Conservation (phyloP, 2,797 vertebrate genomes). For the Glossophaga mutica region DNA sequence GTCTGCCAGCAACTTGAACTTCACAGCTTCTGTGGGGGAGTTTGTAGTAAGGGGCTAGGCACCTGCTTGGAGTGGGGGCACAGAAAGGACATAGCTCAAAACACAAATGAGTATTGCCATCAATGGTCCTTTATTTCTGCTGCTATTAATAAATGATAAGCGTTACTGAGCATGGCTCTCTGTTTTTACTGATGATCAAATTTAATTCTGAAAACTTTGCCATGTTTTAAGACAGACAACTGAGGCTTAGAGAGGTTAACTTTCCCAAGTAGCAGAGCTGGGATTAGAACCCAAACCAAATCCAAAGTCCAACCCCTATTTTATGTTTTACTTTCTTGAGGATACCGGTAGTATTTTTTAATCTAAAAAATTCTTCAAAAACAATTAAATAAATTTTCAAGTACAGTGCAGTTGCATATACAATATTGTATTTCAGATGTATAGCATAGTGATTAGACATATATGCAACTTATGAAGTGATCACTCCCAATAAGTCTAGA, state of each 20-base stretch:
- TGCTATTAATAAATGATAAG: neutral
- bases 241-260: neutral
- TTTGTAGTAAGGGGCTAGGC: neutral
- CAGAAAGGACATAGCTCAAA: slow-evolving; percentile 4
- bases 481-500: neutral
- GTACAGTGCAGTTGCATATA: neutral
- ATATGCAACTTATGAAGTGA: neutral
- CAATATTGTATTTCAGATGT: neutral
- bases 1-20: neutral
- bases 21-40: neutral
- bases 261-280: neutral
- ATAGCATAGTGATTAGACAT: neutral
- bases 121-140: neutral
- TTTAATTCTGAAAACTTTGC: slow-evolving; percentile 16
- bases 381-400: neutral
- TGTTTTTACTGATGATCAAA: neutral
- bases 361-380: neutral
- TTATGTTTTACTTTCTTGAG: slow-evolving; percentile 6
- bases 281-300: slow-evolving; percentile 11
- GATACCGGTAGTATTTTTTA: neutral
- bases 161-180: neutral
- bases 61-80: neutral
- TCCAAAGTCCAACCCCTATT: neutral
- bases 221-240: neutral
- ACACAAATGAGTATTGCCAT: neutral